These are phyloP conservation scores for Meloidogyne floridensis DNA, from an alignment of 1,140 invertebrate genomes.

Conservation along the genomic window DNA sequence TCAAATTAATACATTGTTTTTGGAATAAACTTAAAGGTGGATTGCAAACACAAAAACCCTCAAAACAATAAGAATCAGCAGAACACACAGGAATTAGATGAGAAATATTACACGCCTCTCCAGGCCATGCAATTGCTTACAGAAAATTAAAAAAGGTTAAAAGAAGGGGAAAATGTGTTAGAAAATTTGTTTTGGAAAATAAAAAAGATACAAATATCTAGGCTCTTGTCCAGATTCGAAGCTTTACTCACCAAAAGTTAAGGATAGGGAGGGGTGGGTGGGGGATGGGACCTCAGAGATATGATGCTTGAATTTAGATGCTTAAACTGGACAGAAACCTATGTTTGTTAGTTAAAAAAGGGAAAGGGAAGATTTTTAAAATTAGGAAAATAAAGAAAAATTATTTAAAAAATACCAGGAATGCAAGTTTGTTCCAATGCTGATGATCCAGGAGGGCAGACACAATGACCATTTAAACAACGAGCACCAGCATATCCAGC, in stretches of 20 bases:
- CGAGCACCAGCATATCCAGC: slow-evolving; percentile 56
- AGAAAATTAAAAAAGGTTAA: slow-evolving; percentile 19
- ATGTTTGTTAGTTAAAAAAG: not conserved
- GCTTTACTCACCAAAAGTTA: too few relatives aligned
- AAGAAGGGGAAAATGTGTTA: slow-evolving; percentile 5
- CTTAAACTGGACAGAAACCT: too few relatives aligned
- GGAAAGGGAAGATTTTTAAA: not conserved
- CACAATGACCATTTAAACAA: slow-evolving; percentile 59
- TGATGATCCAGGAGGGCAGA: slow-evolving; percentile 57
- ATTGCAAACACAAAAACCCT: slow-evolving; percentile 36
- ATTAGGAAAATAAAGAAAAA: not conserved
- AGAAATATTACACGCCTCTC: slow-evolving; percentile 31
- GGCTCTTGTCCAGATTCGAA: too few relatives aligned
- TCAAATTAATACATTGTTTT: slow-evolving; percentile 39
- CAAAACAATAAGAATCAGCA: slow-evolving; percentile 31
- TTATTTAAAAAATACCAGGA: slow-evolving; percentile 42
- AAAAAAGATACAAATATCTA: too few relatives aligned
- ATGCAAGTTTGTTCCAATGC: slow-evolving; percentile 64
- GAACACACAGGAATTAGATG: slow-evolving; percentile 36
- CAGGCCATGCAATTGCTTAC: slow-evolving; percentile 42
- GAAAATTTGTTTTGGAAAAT: not conserved
- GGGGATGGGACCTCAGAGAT: too few relatives aligned
- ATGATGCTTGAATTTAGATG: too few relatives aligned
- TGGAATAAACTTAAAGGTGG: slow-evolving; percentile 32
- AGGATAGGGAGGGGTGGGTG: too few relatives aligned